These are phyloP conservation scores for Antheraea yamamai DNA, from an alignment of 2,888 invertebrate genomes.

Conservation along the genomic window DNA sequence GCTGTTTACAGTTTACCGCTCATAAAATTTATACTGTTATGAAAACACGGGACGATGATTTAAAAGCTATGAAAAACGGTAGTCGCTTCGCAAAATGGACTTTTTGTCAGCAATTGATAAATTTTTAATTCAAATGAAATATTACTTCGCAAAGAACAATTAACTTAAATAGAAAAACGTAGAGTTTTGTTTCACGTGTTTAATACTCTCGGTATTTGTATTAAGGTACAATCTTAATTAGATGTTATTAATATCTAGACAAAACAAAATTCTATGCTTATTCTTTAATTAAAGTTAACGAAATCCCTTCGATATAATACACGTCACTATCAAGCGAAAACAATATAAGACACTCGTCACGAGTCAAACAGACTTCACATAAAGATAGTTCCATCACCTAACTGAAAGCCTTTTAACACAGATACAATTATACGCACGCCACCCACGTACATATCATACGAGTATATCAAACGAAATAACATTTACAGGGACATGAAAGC, in stretches of 20 bases:
- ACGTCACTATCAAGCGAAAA: neutral
- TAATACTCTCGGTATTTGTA: neutral
- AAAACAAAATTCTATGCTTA: no score
- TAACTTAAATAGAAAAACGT: neutral
- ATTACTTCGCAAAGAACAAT: neutral
- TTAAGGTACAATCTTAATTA: no score
- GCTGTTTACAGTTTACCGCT: conserved; percentile 44
- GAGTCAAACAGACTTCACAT: neutral
- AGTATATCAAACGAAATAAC: conserved; percentile 38
- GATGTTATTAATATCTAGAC: no score
- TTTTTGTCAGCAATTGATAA: neutral
- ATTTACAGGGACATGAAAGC: conserved; percentile 39
- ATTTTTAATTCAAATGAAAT: neutral
- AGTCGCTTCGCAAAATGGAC: neutral
- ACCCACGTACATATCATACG: conserved; percentile 25
- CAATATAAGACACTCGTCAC: neutral
- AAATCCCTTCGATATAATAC: neutral
- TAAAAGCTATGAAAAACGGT: conserved; percentile 22
- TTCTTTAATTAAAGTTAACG: neutral
- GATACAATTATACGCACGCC: conserved; percentile 14
- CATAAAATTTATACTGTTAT: conserved; percentile 45
- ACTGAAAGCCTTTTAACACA: neutral
- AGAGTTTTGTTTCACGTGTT: neutral
- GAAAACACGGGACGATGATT: conserved; percentile 38
- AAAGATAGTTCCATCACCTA: neutral